Evolutionary conservation across 2,113 vertebrate genomes (phyloP).

Genomic region (Oreochromis niloticus): DNA sequence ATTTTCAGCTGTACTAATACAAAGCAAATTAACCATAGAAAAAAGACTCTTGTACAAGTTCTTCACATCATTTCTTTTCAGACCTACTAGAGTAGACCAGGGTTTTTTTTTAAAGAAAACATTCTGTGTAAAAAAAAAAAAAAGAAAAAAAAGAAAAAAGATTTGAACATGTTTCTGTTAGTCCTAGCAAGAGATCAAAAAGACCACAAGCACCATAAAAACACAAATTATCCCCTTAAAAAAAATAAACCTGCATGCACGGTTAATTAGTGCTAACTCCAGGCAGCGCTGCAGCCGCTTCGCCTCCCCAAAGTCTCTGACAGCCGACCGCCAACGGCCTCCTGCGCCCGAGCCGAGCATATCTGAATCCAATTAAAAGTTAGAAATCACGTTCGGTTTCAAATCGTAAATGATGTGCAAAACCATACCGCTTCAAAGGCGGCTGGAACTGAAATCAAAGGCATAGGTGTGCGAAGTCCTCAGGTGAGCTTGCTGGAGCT

Average conservation of each 20-base stretch:
- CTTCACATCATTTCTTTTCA: background rate
- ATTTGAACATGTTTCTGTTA: background rate
- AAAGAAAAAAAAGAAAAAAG: background rate
- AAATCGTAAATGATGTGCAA: background rate
- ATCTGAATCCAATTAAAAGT: constrained; percentile 41
- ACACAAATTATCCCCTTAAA: background rate
- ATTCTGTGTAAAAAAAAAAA: background rate
- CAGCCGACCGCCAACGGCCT: background rate
- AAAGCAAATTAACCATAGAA: background rate
- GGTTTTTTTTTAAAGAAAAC: background rate
- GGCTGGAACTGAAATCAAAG: constrained; percentile 31
- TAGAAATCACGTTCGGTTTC: background rate
- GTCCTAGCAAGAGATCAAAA: constrained; percentile 9
- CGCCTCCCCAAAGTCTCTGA: constrained; percentile 7
- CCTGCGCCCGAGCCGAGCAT: background rate
- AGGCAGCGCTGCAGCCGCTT: constrained; percentile 13
- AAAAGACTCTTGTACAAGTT: background rate
- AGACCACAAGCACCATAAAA: background rate
- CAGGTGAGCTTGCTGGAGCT: constrained; percentile 21
- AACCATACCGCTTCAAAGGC: background rate
- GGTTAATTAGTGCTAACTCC: constrained; percentile 17
- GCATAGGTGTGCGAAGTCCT: constrained; percentile 15
- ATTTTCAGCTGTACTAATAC: background rate
- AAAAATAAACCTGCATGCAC: background rate
- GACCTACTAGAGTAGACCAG: too few species aligned